These are phyloP conservation scores for Hyla sarda DNA, from an alignment of 2,113 vertebrate species.

Conservation along the genomic window DNA sequence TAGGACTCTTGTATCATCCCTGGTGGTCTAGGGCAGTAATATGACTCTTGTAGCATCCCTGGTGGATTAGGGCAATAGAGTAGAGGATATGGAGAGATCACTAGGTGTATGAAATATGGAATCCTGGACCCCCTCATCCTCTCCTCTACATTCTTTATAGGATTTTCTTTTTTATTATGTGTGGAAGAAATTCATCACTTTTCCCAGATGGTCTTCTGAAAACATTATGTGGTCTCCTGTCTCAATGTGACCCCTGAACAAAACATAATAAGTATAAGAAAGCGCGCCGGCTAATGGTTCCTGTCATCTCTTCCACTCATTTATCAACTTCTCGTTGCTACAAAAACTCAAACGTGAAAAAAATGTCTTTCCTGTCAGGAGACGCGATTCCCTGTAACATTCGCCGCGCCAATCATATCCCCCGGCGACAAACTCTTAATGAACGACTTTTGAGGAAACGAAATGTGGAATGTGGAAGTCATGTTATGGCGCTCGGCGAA, in stretches of 20 bases:
- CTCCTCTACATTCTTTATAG: background rate
- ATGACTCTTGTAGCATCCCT: no score
- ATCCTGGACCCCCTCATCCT: background rate
- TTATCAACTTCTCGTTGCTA: conserved; percentile 32
- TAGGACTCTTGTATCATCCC: no score
- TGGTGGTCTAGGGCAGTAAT: no score
- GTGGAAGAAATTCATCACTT: background rate
- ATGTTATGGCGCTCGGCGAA: no score
- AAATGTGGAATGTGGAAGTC: no score
- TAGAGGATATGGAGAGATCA: no score
- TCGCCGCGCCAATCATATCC: background rate
- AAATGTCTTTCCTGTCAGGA: conserved; percentile 15
- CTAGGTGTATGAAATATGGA: background rate
- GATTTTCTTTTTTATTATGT: background rate
- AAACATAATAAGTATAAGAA: conserved; percentile 11
- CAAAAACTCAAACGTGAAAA: conserved; percentile 8
- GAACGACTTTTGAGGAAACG: background rate
- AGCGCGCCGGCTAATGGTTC: conserved; percentile 15
- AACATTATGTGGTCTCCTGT: conserved; percentile 26
- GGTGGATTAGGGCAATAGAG: no score
- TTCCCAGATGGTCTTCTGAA: background rate
- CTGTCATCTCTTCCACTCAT: conserved; percentile 24
- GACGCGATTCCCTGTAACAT: background rate
- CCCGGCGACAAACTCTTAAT: background rate
- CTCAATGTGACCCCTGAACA: conserved; percentile 46